Conservation (phyloP, 2,888 invertebrate genomes). For the Microctonus hyperodae region DNA sequence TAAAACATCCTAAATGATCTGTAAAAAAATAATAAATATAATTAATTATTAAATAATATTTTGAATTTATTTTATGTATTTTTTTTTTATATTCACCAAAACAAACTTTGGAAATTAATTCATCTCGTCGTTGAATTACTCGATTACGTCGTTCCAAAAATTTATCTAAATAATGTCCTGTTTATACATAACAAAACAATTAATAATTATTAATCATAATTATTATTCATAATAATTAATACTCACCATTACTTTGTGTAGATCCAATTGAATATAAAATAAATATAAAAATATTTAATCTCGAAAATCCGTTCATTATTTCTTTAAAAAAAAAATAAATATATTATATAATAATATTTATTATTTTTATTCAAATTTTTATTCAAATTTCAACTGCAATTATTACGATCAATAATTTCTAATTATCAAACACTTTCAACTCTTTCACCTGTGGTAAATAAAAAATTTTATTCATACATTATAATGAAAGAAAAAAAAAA, state of each 20-base stretch:
- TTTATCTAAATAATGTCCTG: constrained; percentile 40
- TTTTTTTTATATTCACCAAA: constrained; percentile 48
- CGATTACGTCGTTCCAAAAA: constrained; percentile 48
- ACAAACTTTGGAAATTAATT: constrained; percentile 52
- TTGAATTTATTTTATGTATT: too few relatives aligned
- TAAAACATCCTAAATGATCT: constrained; percentile 69
- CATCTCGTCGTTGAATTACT: constrained; percentile 47
- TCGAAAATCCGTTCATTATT: background rate
- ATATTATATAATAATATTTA: background rate
- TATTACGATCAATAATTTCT: too few relatives aligned
- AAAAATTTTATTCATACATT: too few relatives aligned
- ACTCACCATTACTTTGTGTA: background rate
- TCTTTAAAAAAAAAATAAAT: background rate
- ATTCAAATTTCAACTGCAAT: too few relatives aligned
- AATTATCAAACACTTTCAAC: too few relatives aligned
- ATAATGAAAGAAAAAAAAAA: too few relatives aligned
- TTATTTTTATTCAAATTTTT: background rate
- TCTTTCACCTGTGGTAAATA: too few relatives aligned
- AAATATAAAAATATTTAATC: background rate
- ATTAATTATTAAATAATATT: constrained; percentile 68
- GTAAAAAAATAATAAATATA: constrained; percentile 16
- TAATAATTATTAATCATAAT: background rate
- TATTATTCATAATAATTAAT: background rate
- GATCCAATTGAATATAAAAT: background rate
- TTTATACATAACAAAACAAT: background rate